Base-by-base conservation (phyloP, 2,888 invertebrate genomes). In the Ormyrus pomaceus region DNA sequence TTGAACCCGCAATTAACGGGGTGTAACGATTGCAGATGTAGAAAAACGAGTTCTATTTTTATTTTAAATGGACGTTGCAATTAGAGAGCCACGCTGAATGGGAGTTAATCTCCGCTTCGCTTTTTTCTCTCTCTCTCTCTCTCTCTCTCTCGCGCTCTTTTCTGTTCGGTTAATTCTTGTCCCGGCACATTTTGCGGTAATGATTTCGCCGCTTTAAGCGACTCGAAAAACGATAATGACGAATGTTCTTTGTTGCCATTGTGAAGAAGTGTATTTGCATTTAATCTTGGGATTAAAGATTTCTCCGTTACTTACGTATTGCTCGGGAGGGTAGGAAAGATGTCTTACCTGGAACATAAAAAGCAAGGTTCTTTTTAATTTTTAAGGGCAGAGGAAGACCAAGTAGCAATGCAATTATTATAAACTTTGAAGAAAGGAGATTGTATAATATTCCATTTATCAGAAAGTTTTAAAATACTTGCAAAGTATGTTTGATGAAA, bases 11-110 rank as follows among this genome's bases (percentile, higher is more conserved):
- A 82, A 82, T 79, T 79, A 79, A 76, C 74, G 79, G 76, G 82
- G 79, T 79, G 79, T 82, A 77, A 79, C 82, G 77, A 82, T 79
- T 77, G 79, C 82, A 77, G 76, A 77, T 77, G 79, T 66, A 82
- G 77, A 79, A 76, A 80, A 80, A 79, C 79, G 77, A 79, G 69
- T 82, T 75, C 76, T 75, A 73, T 69, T 81, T 81, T 81, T 72
- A 79, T 78, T 81, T 81, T 51, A 76, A 79, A 81, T 75, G 76
- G 71, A 79, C 76, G 76, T 59, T 70, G 78, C 78, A 81, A 81
- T 81, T 81, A 81, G 75, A 69, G 75, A 9, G 11, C 50, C 64
- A 34, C 56, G 34, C 8, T 71, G 61, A 74, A 66, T 66, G 71
- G n/a, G 65, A 81, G 77, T 58, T 77, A 81, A 81, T 77, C 69